Base-by-base conservation (phyloP, 2,113 vertebrate genomes). In the Gulo gulo region DNA sequence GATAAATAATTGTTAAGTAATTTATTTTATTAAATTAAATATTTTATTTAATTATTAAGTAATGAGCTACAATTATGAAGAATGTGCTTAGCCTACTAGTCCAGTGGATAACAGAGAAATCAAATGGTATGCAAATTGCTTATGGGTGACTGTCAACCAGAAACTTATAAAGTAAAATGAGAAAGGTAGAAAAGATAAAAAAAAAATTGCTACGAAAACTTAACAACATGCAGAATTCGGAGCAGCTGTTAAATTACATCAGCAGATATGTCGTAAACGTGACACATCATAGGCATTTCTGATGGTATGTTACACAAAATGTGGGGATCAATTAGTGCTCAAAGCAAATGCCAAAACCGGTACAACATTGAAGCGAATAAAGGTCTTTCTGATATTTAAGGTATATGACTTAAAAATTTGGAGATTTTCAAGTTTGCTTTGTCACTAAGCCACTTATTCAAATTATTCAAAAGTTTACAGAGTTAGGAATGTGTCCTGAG, bases 381-480 rank as follows among this genome's bases (percentile, higher is more conserved):
- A 29, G 23, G 4, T 42, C 45, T 67, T 95, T 59, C 39, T 39
- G 3, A 6, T 81, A 15, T 42, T 47, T 81, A 39, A 59, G 13
- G 67, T 50, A 3, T 67, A 21, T 67, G 42, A 84, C 24, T 76
- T 91, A 71, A 26, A 89, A 76, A 85, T 39, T 18, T 93, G 39
- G 42, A 82, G 57, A 76, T 79, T 82, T 94, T 96, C 63, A 1
- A 79, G 29, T 94, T 88, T 90, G 6, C 34, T 90, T 76, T 78
- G 6, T 83, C 69, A 36, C 36, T 29, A 91, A 24, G 57, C 3
- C n/a, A 94, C 96, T 90, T 85, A 92, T 95, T 93, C 47, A 95
- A 95, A 89, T 63, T 61, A 93, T 87, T 96, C 84, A 88, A 83
- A 91, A 71, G 8, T 86, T 91, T 95, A 59, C 45, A 83, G 57